These are phyloP conservation scores for Vicugna pacos DNA, from an alignment of 2,113 vertebrate genomes.

Conservation along the genomic window DNA sequence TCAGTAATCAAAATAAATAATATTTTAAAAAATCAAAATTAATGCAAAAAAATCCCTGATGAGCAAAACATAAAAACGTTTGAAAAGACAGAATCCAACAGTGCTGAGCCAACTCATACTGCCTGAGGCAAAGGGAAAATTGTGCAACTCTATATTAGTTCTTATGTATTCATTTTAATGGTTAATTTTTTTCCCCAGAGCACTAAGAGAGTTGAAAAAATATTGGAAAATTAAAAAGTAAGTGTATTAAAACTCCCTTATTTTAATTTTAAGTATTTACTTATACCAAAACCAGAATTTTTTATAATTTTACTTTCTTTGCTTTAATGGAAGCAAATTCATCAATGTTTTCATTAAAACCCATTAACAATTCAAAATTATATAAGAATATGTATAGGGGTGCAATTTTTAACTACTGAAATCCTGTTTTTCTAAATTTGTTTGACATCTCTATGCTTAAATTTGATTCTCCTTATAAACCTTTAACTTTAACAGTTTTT, in stretches of 20 bases:
- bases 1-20: slow-evolving; percentile 5
- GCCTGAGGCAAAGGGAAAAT: background rate
- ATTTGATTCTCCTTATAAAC: background rate
- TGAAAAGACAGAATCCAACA: background rate
- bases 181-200: background rate
- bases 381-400: background rate
- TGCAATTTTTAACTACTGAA: slow-evolving; percentile 25
- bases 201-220: slow-evolving; percentile 17
- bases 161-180: slow-evolving; percentile 22
- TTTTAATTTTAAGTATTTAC: slow-evolving; percentile 34
- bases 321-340: slow-evolving; percentile 10
- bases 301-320: background rate
- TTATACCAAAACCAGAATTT: background rate
- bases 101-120: background rate
- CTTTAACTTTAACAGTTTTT: slow-evolving; percentile 19
- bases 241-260: background rate
- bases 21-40: slow-evolving; percentile 36
- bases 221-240: background rate
- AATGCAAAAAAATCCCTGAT: background rate
- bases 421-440: background rate
- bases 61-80: background rate
- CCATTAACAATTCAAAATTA: background rate
- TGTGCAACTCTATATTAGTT: background rate
- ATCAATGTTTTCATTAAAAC: slow-evolving; percentile 39
- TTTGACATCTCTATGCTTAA: background rate